These are phyloP conservation scores for Meliscaeva auricollis DNA, from an alignment of 2,888 invertebrate species.

Conservation along the genomic window DNA sequence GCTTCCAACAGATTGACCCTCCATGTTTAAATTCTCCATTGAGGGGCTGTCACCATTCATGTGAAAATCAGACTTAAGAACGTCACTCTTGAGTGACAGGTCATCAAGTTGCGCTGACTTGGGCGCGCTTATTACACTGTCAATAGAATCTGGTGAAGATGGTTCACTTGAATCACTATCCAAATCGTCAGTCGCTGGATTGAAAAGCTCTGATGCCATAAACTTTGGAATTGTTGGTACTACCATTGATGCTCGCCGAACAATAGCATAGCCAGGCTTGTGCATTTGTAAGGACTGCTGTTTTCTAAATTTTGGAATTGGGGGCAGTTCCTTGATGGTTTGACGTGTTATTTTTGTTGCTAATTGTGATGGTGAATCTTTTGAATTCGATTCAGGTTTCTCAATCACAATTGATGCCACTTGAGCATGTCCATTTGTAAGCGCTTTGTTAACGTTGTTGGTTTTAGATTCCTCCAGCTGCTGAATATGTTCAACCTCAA, in stretches of 20 bases:
- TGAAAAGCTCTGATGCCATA: conserved; percentile 92
- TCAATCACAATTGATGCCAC: conserved; percentile 56
- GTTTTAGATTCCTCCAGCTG: conserved; percentile 73
- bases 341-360: conserved; percentile 87
- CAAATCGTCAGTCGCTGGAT: conserved; percentile 95
- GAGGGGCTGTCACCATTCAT: conserved; percentile 93
- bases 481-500: conserved; percentile 80
- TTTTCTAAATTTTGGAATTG: conserved; percentile 86
- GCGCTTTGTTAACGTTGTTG: neutral
- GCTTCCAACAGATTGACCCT: conserved; percentile 79
- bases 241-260: conserved; percentile 88
- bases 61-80: conserved; percentile 93
- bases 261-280: conserved; percentile 87
- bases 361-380: conserved; percentile 76
- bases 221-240: conserved; percentile 89
- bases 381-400: conserved; percentile 83
- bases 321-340: conserved; percentile 87
- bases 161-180: conserved; percentile 94
- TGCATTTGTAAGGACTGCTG: conserved; percentile 82
- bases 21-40: conserved; percentile 79
- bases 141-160: conserved; percentile 94
- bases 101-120: conserved; percentile 90
- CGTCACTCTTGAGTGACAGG: conserved; percentile 93
- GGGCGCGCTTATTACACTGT: conserved; percentile 92
- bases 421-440: conserved; percentile 45